Evolutionary conservation across 2,113 vertebrate genomes (phyloP).

Genomic region (Lathamus discolor): DNA sequence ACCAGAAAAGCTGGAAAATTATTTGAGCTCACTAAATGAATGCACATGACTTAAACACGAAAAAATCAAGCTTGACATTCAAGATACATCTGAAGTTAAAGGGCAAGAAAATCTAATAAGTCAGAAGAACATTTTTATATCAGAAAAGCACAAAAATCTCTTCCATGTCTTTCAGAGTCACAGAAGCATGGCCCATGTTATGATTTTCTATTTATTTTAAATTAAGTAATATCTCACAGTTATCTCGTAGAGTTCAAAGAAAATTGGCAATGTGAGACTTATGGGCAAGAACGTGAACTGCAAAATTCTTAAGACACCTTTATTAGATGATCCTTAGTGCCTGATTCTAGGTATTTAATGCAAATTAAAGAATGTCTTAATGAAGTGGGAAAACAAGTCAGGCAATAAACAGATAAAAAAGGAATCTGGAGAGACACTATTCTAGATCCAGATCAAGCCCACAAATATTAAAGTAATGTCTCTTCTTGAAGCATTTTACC

Average conservation of each 20-base stretch:
- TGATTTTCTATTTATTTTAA: slow-evolving; percentile 39
- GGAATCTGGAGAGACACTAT: not conserved
- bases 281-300: not conserved
- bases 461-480: slow-evolving; percentile 5
- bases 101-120: slow-evolving; percentile 53
- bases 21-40: slow-evolving; percentile 41
- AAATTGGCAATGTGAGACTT: not conserved
- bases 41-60: slow-evolving; percentile 20
- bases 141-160: slow-evolving; percentile 7
- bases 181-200: not conserved
- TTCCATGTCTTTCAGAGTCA: slow-evolving; percentile 6
- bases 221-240: not conserved
- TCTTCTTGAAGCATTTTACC: not conserved
- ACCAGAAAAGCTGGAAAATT: slow-evolving; percentile 35
- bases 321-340: not conserved
- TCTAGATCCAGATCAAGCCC: not conserved
- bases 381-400: not conserved
- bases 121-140: slow-evolving; percentile 24
- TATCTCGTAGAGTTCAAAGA: not conserved
- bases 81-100: slow-evolving; percentile 49
- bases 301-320: not conserved
- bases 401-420: not conserved
- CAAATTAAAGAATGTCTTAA: not conserved
- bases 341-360: not conserved
- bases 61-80: slow-evolving; percentile 53